Conservation (phyloP, 2,797 vertebrate genomes). For the Hoplostethus atlanticus region DNA sequence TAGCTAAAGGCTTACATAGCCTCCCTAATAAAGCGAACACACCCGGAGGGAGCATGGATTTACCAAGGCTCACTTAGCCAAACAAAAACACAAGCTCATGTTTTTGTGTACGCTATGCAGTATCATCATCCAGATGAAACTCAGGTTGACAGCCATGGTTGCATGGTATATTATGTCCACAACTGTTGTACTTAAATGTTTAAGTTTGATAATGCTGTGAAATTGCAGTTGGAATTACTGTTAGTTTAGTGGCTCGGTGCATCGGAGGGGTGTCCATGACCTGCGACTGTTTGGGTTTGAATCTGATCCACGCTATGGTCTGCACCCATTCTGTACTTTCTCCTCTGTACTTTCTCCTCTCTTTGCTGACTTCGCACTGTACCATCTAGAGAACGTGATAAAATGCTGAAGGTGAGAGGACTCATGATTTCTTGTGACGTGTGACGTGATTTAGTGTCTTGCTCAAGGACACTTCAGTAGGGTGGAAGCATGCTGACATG, state of each 20-base stretch:
- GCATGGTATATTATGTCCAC: neutral
- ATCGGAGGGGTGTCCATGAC: neutral
- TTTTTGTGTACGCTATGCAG: neutral
- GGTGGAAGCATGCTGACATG: neutral
- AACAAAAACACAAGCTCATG: neutral
- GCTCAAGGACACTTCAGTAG: neutral
- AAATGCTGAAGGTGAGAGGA: neutral
- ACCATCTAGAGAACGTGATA: neutral
- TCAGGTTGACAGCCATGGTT: neutral
- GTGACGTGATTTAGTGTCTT: neutral
- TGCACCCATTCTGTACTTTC: neutral
- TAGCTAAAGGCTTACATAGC: neutral
- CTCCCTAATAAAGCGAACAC: neutral
- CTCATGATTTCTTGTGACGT: neutral
- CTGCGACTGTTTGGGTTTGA: neutral
- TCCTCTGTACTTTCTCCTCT: neutral
- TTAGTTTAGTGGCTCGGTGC: conserved; percentile 1
- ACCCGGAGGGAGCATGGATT: neutral
- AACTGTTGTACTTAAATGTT: neutral
- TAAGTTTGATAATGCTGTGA: neutral
- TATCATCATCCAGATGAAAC: conserved; percentile 2
- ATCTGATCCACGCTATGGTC: neutral
- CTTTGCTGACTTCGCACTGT: neutral
- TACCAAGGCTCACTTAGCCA: neutral
- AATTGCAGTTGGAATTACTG: neutral